phyloP scores from a whole-genome alignment of 2,797 vertebrate species.

The Chloroceryle inda region DNA sequence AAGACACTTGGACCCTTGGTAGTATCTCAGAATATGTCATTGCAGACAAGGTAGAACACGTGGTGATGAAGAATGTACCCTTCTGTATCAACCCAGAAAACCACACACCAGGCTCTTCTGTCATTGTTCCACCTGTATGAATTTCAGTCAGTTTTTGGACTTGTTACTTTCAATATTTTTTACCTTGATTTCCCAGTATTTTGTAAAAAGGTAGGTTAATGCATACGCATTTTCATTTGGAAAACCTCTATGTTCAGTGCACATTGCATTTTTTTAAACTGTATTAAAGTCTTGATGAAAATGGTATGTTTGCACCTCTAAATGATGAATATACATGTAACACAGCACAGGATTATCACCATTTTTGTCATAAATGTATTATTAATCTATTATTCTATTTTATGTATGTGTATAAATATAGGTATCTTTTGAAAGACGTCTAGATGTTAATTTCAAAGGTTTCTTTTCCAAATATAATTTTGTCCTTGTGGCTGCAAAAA shows the following conservation, averaged over 20 bases:
- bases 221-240: not conserved
- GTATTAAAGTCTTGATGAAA: not conserved
- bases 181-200: not conserved
- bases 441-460: not conserved
- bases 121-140: not conserved
- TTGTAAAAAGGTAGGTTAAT: not conserved
- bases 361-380: not conserved
- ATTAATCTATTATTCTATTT: not conserved
- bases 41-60: not conserved
- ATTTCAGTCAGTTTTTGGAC: not conserved
- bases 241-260: not conserved
- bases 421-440: not conserved
- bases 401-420: not conserved
- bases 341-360: not conserved
- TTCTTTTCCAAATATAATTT: not conserved
- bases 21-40: not conserved
- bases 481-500: not conserved
- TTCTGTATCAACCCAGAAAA: not conserved
- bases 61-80: not conserved
- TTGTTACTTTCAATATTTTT: not conserved
- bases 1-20: not conserved
- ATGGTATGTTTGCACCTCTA: not conserved
- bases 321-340: not conserved
- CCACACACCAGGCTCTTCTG: not conserved
- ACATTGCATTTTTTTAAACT: not conserved